A percentile compares a stretch with the other conserved stretches of the same genome.
Conservation (phyloP, 2,113 vertebrate species). For the Scomber japonicus region DNA sequence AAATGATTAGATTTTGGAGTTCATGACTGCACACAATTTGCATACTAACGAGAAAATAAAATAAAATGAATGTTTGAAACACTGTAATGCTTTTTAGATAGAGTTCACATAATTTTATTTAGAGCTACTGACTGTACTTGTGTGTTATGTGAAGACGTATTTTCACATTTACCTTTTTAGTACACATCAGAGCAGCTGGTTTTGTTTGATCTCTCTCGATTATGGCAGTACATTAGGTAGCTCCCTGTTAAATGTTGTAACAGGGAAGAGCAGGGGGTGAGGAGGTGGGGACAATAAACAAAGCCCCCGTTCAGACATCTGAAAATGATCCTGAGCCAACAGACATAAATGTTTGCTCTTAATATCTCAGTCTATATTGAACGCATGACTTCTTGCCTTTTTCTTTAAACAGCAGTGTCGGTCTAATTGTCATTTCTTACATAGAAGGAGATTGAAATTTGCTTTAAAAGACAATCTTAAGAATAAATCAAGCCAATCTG, state of each 20-base stretch:
- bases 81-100: neutral
- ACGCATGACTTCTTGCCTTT: neutral
- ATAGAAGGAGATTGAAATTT: neutral
- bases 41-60: slow-evolving; percentile 48
- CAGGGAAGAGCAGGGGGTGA: too few species aligned
- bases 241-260: slow-evolving; percentile 1
- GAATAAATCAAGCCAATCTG: neutral
- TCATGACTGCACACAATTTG: slow-evolving; percentile 38
- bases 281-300: neutral
- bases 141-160: neutral
- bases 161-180: slow-evolving; percentile 22
- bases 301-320: neutral
- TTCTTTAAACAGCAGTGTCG: neutral
- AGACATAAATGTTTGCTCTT: neutral
- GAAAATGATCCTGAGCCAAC: neutral
- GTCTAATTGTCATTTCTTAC: neutral
- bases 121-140: neutral
- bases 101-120: slow-evolving; percentile 1
- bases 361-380: neutral
- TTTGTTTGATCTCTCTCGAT: slow-evolving; percentile 1
- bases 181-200: neutral
- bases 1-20: slow-evolving; percentile 24
- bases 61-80: neutral
- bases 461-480: neutral
- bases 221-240: neutral